These are phyloP conservation scores for Ataeniobius toweri DNA, from an alignment of 2,797 vertebrate genomes.

Conservation along the genomic window DNA sequence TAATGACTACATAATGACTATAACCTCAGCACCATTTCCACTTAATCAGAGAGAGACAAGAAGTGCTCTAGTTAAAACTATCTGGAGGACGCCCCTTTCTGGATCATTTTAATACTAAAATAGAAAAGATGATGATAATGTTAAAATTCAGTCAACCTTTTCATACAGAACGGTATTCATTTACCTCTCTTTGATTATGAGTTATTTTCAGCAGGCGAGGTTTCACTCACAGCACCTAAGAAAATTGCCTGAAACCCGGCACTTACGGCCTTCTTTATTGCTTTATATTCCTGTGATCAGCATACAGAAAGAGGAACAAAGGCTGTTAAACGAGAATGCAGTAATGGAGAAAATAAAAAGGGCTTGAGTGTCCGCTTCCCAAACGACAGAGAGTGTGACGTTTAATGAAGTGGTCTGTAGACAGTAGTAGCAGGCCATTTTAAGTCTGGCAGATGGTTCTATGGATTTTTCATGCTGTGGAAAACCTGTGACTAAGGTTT, in stretches of 20 bases:
- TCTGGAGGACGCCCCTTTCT: slow-evolving; percentile 8
- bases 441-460: slow-evolving; percentile 68
- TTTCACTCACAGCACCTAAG: slow-evolving; percentile 49
- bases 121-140: slow-evolving; percentile 29
- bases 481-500: slow-evolving; percentile 76
- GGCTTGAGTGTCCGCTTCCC: slow-evolving; percentile 38
- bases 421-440: slow-evolving; percentile 61
- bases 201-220: slow-evolving; percentile 54
- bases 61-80: slow-evolving; percentile 10
- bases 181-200: slow-evolving; percentile 50
- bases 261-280: slow-evolving; percentile 43
- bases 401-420: slow-evolving; percentile 63
- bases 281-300: slow-evolving; percentile 51
- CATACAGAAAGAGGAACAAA: slow-evolving; percentile 34
- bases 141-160: slow-evolving; percentile 40
- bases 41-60: slow-evolving; percentile 20
- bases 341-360: slow-evolving; percentile 43
- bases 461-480: slow-evolving; percentile 78
- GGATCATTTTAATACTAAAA: slow-evolving; percentile 1
- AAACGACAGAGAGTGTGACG: slow-evolving; percentile 49
- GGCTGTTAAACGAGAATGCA: slow-evolving; percentile 44
- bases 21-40: slow-evolving; percentile 18
- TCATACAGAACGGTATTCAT: slow-evolving; percentile 33
- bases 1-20: slow-evolving; percentile 27
- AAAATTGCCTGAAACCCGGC: slow-evolving; percentile 27